Percentiles rank a stretch among this genome's conserved stretches.
These are phyloP conservation scores for Phrynocephalus forsythii DNA, from an alignment of 2,797 vertebrate genomes.

Conservation along the genomic window DNA sequence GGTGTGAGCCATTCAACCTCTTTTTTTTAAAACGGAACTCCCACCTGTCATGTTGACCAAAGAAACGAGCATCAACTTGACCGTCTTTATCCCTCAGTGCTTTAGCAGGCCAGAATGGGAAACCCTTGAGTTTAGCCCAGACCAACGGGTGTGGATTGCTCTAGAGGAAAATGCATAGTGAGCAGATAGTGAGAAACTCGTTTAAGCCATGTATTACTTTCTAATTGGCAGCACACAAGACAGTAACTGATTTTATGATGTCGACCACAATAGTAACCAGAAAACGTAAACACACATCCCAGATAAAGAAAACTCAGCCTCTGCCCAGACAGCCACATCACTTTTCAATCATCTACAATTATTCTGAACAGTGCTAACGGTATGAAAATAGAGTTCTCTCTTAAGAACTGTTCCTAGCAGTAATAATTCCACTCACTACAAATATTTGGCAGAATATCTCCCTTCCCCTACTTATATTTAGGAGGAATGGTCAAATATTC, in stretches of 20 bases:
- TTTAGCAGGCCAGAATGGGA: slow-evolving; percentile 99
- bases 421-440: too few relatives aligned
- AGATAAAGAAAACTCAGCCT: slow-evolving; percentile 21
- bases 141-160: slow-evolving; percentile 97
- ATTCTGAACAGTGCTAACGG: not conserved
- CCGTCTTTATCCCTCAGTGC: slow-evolving; percentile 97
- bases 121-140: slow-evolving; percentile 98
- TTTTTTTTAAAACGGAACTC: slow-evolving; percentile 46
- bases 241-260: not conserved
- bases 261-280: not conserved
- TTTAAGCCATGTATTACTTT: slow-evolving; percentile 35
- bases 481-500: not conserved
- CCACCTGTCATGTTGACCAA: slow-evolving; percentile 97
- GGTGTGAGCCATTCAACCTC: slow-evolving; percentile 8
- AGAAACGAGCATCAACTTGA: slow-evolving; percentile 97
- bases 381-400: not conserved
- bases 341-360: slow-evolving; percentile 9
- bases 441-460: too few relatives aligned
- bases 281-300: not conserved
- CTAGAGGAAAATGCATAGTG: slow-evolving; percentile 79
- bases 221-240: slow-evolving; percentile 14
- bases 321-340: not conserved
- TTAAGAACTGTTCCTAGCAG: not conserved
- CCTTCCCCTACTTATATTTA: not conserved
- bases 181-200: slow-evolving; percentile 50